phyloP scores from a whole-genome alignment of 2,888 invertebrate genomes.

The Noctua janthe region DNA sequence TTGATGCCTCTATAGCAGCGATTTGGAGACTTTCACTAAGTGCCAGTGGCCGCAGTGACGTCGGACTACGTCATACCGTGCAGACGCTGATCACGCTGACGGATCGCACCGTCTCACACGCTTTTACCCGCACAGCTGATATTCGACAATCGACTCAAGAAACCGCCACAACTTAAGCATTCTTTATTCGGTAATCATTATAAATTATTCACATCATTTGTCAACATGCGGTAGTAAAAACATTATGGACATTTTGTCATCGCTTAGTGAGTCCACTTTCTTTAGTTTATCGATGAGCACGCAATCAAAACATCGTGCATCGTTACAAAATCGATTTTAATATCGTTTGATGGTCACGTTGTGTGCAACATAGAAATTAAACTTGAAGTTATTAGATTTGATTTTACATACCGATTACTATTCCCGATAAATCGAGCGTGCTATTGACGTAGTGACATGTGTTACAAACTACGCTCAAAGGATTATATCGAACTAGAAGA shows the following conservation, averaged over 20 bases:
- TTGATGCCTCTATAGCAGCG: constrained; percentile 77
- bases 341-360: constrained; percentile 65
- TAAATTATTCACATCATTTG: constrained; percentile 58
- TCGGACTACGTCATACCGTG: constrained; percentile 68
- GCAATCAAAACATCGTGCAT: constrained; percentile 52
- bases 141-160: constrained; percentile 39
- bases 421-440: constrained; percentile 62
- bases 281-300: constrained; percentile 55
- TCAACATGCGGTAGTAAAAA: constrained; percentile 28
- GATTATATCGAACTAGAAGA: constrained; percentile 53
- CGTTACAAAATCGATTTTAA: constrained; percentile 56
- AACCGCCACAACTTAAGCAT: constrained; percentile 25
- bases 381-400: constrained; percentile 60
- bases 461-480: constrained; percentile 42
- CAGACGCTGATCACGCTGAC: constrained; percentile 47
- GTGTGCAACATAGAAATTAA: constrained; percentile 64
- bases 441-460: constrained; percentile 58
- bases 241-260: constrained; percentile 51
- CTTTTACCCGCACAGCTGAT: constrained; percentile 31
- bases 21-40: constrained; percentile 85
- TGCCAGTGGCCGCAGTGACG: constrained; percentile 76
- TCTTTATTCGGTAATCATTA: constrained; percentile 45
- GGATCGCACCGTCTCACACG: constrained; percentile 38
- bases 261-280: constrained; percentile 53
- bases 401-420: constrained; percentile 66